These are phyloP conservation scores for Heliconius hortense DNA, from an alignment of 2,888 invertebrate genomes.

Conservation along the genomic window DNA sequence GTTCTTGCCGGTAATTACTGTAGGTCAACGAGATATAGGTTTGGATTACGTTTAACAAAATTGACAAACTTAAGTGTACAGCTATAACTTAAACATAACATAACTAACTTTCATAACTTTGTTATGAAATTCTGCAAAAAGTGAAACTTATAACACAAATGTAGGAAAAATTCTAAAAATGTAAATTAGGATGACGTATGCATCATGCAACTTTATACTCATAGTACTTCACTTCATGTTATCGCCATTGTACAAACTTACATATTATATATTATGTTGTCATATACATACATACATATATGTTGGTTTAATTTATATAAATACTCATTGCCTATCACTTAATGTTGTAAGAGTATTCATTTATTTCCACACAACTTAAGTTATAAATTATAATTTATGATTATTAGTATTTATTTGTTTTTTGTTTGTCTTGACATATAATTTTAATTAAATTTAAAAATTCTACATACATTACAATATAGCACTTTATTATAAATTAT, in stretches of 20 bases:
- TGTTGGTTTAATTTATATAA: constrained; percentile 3
- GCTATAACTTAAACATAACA: too few species aligned
- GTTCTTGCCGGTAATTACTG: too few species aligned
- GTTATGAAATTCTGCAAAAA: too few species aligned
- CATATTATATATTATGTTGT: neutral
- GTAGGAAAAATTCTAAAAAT: too few species aligned
- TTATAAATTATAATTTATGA: constrained; percentile 6
- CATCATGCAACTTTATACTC: neutral
- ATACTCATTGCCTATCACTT: constrained; percentile 1
- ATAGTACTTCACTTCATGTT: neutral
- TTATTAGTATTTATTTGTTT: neutral
- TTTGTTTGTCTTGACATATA: neutral
- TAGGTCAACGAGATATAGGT: too few species aligned
- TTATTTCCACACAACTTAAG: neutral
- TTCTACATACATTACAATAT: neutral
- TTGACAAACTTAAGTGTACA: too few species aligned
- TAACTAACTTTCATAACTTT: too few species aligned
- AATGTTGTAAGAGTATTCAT: neutral
- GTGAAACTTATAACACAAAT: too few species aligned
- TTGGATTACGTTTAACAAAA: too few species aligned
- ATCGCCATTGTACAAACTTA: neutral
- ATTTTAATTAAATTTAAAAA: too few species aligned
- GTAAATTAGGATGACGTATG: too few species aligned
- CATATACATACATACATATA: neutral
- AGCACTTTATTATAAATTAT: neutral